Evolutionary conservation across 2,888 invertebrate species (phyloP).

Genomic region (Nebria salina): DNA sequence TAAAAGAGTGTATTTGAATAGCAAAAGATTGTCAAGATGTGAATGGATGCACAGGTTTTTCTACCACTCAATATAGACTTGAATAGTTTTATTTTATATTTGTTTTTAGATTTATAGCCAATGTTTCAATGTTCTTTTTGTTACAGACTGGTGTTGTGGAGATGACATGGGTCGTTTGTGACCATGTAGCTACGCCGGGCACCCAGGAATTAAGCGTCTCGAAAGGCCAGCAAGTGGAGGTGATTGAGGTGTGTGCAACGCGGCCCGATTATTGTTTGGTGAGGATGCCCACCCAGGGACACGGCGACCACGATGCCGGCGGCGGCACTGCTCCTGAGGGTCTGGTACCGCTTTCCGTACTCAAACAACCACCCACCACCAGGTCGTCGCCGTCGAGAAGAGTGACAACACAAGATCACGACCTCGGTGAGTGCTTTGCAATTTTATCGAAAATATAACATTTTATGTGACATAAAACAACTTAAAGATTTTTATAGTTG

Average conservation of each 20-base stretch:
- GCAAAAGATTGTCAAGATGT: too few species aligned
- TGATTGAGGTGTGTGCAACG: conserved; percentile 79
- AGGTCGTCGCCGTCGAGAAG: conserved; percentile 68
- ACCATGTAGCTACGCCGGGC: conserved; percentile 79
- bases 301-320: conserved; percentile 58
- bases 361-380: conserved; percentile 77
- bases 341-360: conserved; percentile 80
- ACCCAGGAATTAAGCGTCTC: conserved; percentile 83
- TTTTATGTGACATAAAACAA: not conserved
- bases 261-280: conserved; percentile 78
- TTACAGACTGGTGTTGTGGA: conserved; percentile 81
- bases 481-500: not conserved
- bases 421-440: conserved; percentile 58
- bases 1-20: too few species aligned
- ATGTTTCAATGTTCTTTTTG: conserved; percentile 46
- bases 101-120: too few species aligned
- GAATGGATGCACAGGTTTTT: too few species aligned
- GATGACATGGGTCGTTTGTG: conserved; percentile 91
- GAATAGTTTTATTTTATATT: too few species aligned
- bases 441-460: conserved; percentile 5
- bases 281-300: conserved; percentile 67
- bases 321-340: conserved; percentile 71
- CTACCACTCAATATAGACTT: too few species aligned
- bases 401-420: conserved; percentile 56
- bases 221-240: conserved; percentile 94